Base-by-base conservation (phyloP, 2,797 vertebrate genomes). In the Poecilia gillii region DNA sequence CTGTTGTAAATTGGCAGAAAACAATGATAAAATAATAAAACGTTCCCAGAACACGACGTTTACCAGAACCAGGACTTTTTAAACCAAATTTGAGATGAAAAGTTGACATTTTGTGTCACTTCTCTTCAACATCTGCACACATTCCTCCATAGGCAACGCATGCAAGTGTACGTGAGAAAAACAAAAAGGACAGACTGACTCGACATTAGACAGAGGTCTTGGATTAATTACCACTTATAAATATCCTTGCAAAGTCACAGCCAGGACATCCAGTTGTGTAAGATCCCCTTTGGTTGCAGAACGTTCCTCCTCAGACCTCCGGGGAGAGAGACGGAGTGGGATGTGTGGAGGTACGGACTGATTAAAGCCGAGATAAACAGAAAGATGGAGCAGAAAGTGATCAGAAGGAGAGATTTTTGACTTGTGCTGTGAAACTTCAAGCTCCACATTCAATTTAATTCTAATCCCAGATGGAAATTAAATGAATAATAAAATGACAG, bases 151-250 rank as follows among this genome's bases (percentile, higher is more conserved):
- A 81, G 59, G 84, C 70, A 28, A 80, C 76, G 66, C 33, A 73
- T 85, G 83, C 79, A 77, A 84, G 75, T 84, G 85, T 92, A 88
- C 77, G 84, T 90, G 88, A 88, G 81, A 74, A 66, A 82, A 8
- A 41, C 33, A 41, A 45, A 77, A 47, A 82, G 66, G 78, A 85
- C 79, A 82, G 73, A 88, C 89, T 92, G 84, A 92, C 88, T 92
- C 80, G 78, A 89, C 88, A 85, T 92, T 74, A 77, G 83, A 92
- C 64, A 80, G 53, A 75, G 80, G 85, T 78, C 91, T 90, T 94
- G 94, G 88, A 94, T 95, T 95, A 93, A 95, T 95, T 95, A 96
- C 84, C 86, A 74, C 84, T 88, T 95, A 94, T 91, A 95, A 96
- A 95, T 95, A 95, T 92, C 86, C 78, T 47, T 64, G 84, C 85